Evolutionary conservation across 2,888 invertebrate genomes (phyloP).

Genomic region (Tipula lateralis): DNA sequence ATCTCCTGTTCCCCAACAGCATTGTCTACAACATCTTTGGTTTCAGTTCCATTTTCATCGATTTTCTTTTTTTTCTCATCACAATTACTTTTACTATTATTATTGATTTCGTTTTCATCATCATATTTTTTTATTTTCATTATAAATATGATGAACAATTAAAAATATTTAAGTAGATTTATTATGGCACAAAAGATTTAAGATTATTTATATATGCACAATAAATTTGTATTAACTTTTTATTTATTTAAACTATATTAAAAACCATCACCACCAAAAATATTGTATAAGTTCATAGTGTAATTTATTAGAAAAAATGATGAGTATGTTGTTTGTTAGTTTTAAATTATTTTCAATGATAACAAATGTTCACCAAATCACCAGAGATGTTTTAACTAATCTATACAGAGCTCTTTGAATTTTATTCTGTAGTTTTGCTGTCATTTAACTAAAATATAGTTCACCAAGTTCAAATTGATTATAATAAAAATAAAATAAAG

Average conservation of each 20-base stretch:
- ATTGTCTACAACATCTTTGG: not conserved
- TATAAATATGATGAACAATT: not conserved
- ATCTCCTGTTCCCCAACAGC: not conserved
- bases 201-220: not conserved
- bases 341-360: not conserved
- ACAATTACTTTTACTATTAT: not conserved
- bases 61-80: not conserved
- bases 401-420: not conserved
- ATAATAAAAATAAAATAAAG: slow-evolving; percentile 27
- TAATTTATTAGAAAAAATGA: not conserved
- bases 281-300: not conserved
- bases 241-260: not conserved
- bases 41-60: not conserved
- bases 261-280: not conserved
- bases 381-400: not conserved
- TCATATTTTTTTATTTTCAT: slow-evolving; percentile 1
- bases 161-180: not conserved
- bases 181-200: not conserved
- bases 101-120: not conserved
- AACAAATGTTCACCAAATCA: slow-evolving; percentile 12
- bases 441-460: slow-evolving; percentile 29
- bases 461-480: slow-evolving; percentile 27
- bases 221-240: not conserved
- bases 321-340: not conserved
- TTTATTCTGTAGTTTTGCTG: not conserved